Conservation (phyloP, 64 coral and sea anemone genomes). For the Stylophora pistillata region DNA sequence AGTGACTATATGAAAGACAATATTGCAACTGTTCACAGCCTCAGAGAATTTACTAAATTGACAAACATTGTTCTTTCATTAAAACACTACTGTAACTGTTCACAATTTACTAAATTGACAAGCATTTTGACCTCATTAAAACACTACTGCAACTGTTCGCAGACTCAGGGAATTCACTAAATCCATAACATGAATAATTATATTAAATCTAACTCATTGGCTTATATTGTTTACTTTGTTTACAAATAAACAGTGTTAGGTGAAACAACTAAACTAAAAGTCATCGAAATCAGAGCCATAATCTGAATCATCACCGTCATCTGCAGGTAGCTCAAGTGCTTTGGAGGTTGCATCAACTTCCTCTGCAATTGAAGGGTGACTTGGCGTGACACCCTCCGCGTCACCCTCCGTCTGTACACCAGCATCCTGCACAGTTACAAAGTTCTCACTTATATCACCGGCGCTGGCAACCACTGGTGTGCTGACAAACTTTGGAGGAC, state of each 20-base stretch:
- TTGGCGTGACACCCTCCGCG: not conserved
- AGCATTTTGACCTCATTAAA: not conserved
- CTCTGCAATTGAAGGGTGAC: not conserved
- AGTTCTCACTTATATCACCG: not conserved
- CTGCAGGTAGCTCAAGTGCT: not conserved
- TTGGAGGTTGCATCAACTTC: not conserved
- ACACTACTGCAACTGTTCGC: not conserved
- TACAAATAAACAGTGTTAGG: not conserved
- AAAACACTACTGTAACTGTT: not conserved
- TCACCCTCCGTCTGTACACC: not conserved
- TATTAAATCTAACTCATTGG: slow-evolving; percentile 1
- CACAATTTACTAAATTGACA: slow-evolving; percentile 29
- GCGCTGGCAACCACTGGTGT: not conserved
- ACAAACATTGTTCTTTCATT: slow-evolving; percentile 1
- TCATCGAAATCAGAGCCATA: not conserved
- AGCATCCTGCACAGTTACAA: not conserved
- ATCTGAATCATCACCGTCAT: not conserved
- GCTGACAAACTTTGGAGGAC: slow-evolving; percentile 24
- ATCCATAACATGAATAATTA: not conserved
- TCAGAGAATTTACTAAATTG: slow-evolving; percentile 31
- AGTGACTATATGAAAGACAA: not conserved
- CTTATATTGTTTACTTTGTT: not conserved
- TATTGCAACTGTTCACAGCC: slow-evolving; percentile 3
- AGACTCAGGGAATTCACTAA: not conserved
- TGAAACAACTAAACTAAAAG: not conserved